These are phyloP conservation scores for Tipula lateralis DNA, from an alignment of 2,888 invertebrate genomes.

Conservation along the genomic window DNA sequence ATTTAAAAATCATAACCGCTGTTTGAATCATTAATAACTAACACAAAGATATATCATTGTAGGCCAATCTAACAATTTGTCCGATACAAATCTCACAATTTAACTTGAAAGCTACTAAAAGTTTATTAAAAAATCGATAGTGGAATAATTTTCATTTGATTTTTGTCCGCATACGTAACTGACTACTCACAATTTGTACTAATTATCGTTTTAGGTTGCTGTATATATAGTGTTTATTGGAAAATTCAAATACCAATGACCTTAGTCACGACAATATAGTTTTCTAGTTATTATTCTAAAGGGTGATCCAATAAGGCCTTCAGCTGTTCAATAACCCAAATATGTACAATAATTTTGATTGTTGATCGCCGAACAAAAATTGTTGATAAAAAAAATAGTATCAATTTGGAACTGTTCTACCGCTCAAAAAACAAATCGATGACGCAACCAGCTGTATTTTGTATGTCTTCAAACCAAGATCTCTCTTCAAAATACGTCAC, in stretches of 20 bases:
- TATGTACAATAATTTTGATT: too few species aligned
- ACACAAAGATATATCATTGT: background rate
- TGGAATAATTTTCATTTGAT: background rate
- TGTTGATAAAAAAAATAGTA: too few species aligned
- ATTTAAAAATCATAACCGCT: background rate
- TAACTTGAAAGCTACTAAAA: background rate
- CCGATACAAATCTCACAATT: background rate
- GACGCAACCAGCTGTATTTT: too few species aligned
- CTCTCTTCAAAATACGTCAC: too few species aligned
- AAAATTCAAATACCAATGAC: background rate
- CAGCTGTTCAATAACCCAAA: too few species aligned
- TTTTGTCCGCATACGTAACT: background rate
- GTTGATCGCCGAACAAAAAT: too few species aligned
- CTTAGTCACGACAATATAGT: background rate
- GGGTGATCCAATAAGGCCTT: too few species aligned
- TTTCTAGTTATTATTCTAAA: background rate
- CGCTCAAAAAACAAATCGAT: too few species aligned
- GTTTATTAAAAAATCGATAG: background rate
- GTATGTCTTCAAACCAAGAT: too few species aligned
- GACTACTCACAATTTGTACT: background rate
- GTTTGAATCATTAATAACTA: background rate
- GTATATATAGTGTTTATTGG: background rate
- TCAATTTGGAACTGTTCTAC: too few species aligned
- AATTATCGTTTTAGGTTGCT: background rate
- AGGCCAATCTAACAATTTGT: background rate